Percentiles rank a stretch among this genome's conserved stretches.
These are phyloP conservation scores for Discoglossus pictus DNA, from an alignment of 2,797 vertebrate species.

Conservation along the genomic window DNA sequence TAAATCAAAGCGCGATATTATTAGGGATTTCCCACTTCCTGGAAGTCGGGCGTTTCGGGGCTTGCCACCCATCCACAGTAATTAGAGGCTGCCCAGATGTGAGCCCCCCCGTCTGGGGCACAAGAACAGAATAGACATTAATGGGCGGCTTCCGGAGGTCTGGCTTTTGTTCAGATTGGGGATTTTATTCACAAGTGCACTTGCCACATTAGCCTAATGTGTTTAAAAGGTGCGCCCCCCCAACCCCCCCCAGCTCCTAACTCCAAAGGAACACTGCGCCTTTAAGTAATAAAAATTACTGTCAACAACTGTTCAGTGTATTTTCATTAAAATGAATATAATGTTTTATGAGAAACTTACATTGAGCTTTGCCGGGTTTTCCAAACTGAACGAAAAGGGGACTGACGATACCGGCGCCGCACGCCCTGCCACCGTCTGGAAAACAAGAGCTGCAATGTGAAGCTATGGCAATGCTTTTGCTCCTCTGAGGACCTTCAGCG, in stretches of 20 bases:
- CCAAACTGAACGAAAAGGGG: too few relatives aligned
- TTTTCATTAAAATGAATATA: conserved; percentile 73
- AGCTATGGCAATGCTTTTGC: too few relatives aligned
- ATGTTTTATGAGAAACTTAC: too few relatives aligned
- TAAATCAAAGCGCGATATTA: conserved; percentile 10
- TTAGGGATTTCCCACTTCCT: conserved; percentile 40
- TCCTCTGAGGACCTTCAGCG: too few relatives aligned
- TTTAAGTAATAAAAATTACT: conserved; percentile 63
- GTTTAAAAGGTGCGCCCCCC: conserved; percentile 20
- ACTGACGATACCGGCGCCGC: too few relatives aligned
- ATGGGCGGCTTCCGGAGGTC: conserved; percentile 28
- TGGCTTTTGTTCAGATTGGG: conserved; percentile 39
- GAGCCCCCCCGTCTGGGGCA: conserved; percentile 38
- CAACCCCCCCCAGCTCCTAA: conserved; percentile 49
- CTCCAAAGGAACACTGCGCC: conserved; percentile 55
- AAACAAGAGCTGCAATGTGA: too few relatives aligned
- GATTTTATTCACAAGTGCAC: too few relatives aligned
- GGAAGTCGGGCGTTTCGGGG: conserved; percentile 23
- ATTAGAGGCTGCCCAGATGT: conserved; percentile 43
- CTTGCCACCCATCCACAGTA: conserved; percentile 45
- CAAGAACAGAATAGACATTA: conserved; percentile 12
- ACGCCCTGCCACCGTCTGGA: too few relatives aligned
- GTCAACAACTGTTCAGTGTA: conserved; percentile 50
- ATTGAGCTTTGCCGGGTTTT: too few relatives aligned
- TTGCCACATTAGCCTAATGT: too few relatives aligned